Conservation (phyloP, 2,113 vertebrate species). For the Rhinolophus sinicus region DNA sequence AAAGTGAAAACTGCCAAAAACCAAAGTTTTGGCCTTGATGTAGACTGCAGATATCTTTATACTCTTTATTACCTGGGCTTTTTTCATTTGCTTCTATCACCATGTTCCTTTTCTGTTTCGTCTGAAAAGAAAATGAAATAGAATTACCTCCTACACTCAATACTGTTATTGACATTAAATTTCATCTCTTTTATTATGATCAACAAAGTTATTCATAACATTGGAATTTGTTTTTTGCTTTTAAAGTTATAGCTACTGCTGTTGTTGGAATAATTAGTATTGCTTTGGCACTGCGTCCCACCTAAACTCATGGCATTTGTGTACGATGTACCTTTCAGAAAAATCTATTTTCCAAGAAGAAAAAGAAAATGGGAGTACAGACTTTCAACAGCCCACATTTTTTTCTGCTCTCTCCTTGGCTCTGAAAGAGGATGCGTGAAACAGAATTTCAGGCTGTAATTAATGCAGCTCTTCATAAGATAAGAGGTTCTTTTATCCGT, state of each 20-base stretch:
- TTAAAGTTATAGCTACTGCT: constrained; percentile 59
- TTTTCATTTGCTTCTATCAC: constrained; percentile 43
- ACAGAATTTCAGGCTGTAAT: constrained; percentile 74
- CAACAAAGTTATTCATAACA: constrained; percentile 68
- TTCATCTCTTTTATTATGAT: constrained; percentile 67
- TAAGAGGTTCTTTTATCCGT: constrained; percentile 72
- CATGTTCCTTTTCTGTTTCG: constrained; percentile 63
- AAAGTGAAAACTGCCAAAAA: not conserved
- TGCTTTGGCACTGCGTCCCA: constrained; percentile 5
- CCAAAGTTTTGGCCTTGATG: not conserved
- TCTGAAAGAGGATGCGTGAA: constrained; percentile 68
- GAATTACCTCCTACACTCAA: constrained; percentile 68
- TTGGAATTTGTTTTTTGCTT: constrained; percentile 44
- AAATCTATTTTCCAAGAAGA: constrained; percentile 55
- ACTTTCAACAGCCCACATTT: constrained; percentile 54
- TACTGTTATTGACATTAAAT: constrained; percentile 72
- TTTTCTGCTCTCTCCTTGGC: constrained; percentile 62
- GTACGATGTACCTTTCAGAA: constrained; percentile 59
- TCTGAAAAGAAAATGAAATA: constrained; percentile 68
- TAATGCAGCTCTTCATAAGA: constrained; percentile 71
- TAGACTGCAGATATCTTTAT: not conserved
- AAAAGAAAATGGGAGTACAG: constrained; percentile 30
- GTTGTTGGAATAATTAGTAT: constrained; percentile 38
- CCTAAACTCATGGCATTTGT: not conserved
- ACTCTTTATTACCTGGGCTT: constrained; percentile 54